These are phyloP conservation scores for Himalopsyche tibetana DNA, from an alignment of 2,888 invertebrate genomes.

Conservation along the genomic window DNA sequence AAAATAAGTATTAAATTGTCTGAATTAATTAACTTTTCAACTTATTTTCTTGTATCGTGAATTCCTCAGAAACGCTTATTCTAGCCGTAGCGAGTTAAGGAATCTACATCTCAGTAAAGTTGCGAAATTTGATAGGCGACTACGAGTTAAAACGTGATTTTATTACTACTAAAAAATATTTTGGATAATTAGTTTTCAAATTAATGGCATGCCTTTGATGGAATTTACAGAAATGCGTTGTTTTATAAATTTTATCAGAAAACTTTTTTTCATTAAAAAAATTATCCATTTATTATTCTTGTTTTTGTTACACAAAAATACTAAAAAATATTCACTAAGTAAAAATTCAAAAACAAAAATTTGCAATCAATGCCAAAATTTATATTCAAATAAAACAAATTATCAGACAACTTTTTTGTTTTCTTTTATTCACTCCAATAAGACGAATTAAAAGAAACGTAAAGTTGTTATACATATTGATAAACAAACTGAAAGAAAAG, in stretches of 20 bases:
- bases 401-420: too few species aligned
- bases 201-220: background rate
- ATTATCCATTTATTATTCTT: too few species aligned
- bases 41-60: conserved; percentile 53
- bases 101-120: conserved; percentile 50
- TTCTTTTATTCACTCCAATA: too few species aligned
- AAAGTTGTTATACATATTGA: too few species aligned
- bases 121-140: background rate
- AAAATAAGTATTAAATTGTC: conserved; percentile 46
- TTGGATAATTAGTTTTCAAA: conserved; percentile 10
- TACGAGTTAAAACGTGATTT: background rate
- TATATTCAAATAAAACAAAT: too few species aligned
- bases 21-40: conserved; percentile 58
- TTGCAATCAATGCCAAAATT: too few species aligned
- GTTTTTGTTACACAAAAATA: too few species aligned
- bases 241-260: conserved; percentile 8
- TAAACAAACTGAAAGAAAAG: too few species aligned
- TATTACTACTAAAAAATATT: conserved; percentile 18
- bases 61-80: conserved; percentile 50
- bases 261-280: too few species aligned
- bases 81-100: background rate
- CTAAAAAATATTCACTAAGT: too few species aligned
- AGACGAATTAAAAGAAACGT: too few species aligned
- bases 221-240: background rate
- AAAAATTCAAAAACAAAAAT: too few species aligned